phyloP scores from a whole-genome alignment of 2,888 invertebrate species.

The Liopterus haemorrhoidalis region DNA sequence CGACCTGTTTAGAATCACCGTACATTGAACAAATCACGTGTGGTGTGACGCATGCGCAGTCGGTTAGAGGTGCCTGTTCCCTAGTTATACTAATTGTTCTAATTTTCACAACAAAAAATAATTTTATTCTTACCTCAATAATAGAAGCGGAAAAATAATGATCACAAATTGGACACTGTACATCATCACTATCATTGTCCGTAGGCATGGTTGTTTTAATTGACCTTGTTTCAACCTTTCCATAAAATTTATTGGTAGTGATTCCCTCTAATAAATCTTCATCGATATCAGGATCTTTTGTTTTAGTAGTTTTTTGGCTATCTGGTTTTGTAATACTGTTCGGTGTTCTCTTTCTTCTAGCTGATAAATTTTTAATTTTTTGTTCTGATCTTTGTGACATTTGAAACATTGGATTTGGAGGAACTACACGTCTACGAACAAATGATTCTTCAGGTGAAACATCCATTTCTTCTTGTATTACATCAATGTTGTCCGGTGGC shows the following conservation, averaged over 20 bases:
- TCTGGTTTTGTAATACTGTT: too few relatives aligned
- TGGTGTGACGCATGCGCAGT: too few relatives aligned
- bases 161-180: conserved; percentile 32
- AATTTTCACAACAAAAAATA: not conserved
- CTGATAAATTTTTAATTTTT: conserved; percentile 6
- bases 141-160: conserved; percentile 25
- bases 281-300: too few relatives aligned
- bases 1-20: too few relatives aligned
- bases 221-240: not conserved
- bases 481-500: too few relatives aligned
- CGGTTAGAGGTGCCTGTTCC: too few relatives aligned
- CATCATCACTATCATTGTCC: conserved; percentile 10
- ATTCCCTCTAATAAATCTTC: not conserved
- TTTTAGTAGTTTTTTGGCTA: too few relatives aligned
- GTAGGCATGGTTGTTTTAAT: not conserved
- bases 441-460: conserved; percentile 17
- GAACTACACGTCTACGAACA: conserved; percentile 20
- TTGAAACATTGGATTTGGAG: conserved; percentile 9
- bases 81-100: too few relatives aligned
- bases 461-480: too few relatives aligned
- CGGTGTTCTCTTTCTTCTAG: not conserved
- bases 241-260: not conserved
- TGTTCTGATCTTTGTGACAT: not conserved
- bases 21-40: too few relatives aligned
- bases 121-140: conserved; percentile 28